Conservation (phyloP, 2,888 invertebrate species). For the Mycogona germanica region DNA sequence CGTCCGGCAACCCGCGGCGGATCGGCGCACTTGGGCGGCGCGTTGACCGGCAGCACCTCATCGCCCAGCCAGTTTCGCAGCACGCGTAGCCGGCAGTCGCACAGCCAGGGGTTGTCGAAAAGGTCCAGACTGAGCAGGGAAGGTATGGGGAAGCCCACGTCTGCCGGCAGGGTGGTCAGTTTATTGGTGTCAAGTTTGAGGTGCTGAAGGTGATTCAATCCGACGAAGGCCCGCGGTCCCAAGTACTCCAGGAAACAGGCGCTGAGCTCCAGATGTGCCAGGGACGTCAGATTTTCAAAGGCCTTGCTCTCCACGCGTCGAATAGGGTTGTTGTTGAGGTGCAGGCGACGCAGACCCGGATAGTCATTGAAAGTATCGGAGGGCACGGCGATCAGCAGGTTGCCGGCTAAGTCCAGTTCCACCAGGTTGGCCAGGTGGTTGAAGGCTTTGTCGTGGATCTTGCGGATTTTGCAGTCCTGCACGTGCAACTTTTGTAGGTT, state of each 20-base stretch:
- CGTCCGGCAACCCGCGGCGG: conserved; percentile 14
- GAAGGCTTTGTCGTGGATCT: conserved; percentile 18
- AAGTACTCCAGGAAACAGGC: conserved; percentile 63
- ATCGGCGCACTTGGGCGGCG: conserved; percentile 15
- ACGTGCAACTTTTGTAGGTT: conserved; percentile 14
- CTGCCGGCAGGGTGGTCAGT: conserved; percentile 44
- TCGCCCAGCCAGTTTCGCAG: conserved; percentile 18
- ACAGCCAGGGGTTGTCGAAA: conserved; percentile 20
- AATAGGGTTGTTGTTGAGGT: conserved; percentile 70
- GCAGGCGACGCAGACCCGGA: conserved; percentile 67
- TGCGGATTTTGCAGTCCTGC: conserved; percentile 11
- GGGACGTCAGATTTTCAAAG: conserved; percentile 51
- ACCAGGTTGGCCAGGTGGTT: conserved; percentile 71
- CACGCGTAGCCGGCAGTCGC: conserved; percentile 18
- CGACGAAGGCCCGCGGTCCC: conserved; percentile 55
- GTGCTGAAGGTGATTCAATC: conserved; percentile 69
- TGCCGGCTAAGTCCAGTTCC: conserved; percentile 73
- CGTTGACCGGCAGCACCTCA: conserved; percentile 15
- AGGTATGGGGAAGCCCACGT: conserved; percentile 44
- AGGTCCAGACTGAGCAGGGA: conserved; percentile 23
- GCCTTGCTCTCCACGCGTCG: conserved; percentile 44
- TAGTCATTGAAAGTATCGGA: conserved; percentile 64
- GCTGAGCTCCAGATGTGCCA: conserved; percentile 56
- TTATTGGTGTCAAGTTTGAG: conserved; percentile 68
- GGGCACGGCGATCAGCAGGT: conserved; percentile 63